Evolutionary conservation across 1,140 invertebrate genomes (phyloP), one percentile per base, ranked within the genome.

Genomic region (Atta texana): DNA sequence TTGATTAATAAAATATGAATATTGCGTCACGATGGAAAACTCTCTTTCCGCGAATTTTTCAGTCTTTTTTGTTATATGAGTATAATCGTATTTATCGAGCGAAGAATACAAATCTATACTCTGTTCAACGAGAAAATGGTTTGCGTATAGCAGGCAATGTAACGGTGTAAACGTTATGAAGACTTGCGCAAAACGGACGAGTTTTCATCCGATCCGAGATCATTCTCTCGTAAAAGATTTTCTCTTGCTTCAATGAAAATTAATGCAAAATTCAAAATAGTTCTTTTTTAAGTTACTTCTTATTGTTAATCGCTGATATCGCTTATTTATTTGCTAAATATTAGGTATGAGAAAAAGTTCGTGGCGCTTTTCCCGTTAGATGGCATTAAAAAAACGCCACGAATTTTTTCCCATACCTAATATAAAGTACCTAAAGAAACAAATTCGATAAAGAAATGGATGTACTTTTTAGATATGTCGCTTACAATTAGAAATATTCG

Each of bases 1-100:
- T 44, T 55, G 77, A 87, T 84, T 84, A 84, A 84, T 84, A 84
- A 84, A 84, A 84, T 84, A 84, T 84, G 69, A 74, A 39, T 31
- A 31, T 2, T 28, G 55, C 69, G 21, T 57, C 80, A 44, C 55
- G 12, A 61, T 28, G 16, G 34, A 31, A 49, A 59, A 51, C 44
- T 85, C 31, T 66, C 51, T 64, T 68, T 24, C 51, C 51, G 55
- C 21, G 80, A 44, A n/a, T 51, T 84, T 61, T 75, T 51, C 51
- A 74, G 28, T 63, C 80, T 39, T 31, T 49, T 84, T 63, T 75
- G 8, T 84, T 75, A 55, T 0, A 18, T n/a, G 18, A 51, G n/a
- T 74, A 21, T 61, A 84, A 84, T 63, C 80, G 55, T 34, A 34
- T 84, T 84, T 82, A 74, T 82, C 53, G 24, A 49, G 28, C 55